Evolutionary conservation across 1,140 invertebrate genomes (phyloP), one percentile per base, ranked within the genome.

Genomic region (Lasioglossum baleicum): DNA sequence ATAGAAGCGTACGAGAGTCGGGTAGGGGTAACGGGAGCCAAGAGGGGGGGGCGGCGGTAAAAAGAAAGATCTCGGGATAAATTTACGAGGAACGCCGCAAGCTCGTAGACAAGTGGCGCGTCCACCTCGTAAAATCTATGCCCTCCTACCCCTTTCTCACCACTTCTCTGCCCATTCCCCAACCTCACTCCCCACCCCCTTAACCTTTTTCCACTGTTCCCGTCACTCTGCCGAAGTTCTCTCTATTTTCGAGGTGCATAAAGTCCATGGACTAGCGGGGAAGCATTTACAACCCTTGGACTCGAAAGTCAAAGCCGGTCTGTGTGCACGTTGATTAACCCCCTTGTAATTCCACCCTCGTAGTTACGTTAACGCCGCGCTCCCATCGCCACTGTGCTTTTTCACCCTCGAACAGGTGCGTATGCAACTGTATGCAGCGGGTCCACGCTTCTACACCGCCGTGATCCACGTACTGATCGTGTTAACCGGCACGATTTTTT

Each of bases 321-420:
- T 74, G 74, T 35, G 65, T 66, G 68, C 69, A 78, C 87, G 87
- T 88, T 88, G 87, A 88, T 88, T 88, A 88, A 86, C 87, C 83
- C 84, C 74, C 85, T 87, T 88, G 87, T 86, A 85, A 88, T 87
- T 88, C 82, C 82, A 84, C 87, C 80, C 78, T 84, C 75, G 82
- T 86, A 81, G 86, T 88, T 88, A 88, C 75, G 83, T 83, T 83
- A 80, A 85, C 83, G 75, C 76, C 70, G 56, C 64, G 67, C 60
- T 11, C 44, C 77, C 61, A 0, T 51, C 65, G 7, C n/a, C 60
- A 53, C 35, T 65, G 69, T 67, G 61, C 72, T 82, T 75, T 79
- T 72, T 82, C 75, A 51, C 48, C 63, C 68, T 67, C 8, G 58
- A 72, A 44, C 60, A 22, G n/a, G 7, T 65, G 58, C 61, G n/a